These are phyloP conservation scores for Callyntrura sp. DNA, from an alignment of 2,888 invertebrate species.

Conservation along the genomic window DNA sequence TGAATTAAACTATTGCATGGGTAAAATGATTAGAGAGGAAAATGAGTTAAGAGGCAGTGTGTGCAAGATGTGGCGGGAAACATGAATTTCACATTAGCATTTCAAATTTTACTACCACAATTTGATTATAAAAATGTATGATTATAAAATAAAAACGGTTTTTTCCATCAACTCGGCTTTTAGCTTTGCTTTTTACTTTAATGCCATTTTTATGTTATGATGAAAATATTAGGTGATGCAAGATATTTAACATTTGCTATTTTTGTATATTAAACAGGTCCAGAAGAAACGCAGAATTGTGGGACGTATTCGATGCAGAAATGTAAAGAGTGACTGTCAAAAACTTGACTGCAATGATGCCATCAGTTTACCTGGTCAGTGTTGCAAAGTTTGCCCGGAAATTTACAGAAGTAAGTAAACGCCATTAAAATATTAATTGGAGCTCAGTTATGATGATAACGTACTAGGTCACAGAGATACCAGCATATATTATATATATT, in stretches of 20 bases:
- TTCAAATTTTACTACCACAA: not conserved
- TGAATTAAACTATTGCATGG: constrained; percentile 4
- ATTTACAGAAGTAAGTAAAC: constrained; percentile 91
- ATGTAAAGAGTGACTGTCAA: constrained; percentile 97
- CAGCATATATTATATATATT: too few species aligned
- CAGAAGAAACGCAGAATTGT: constrained; percentile 95
- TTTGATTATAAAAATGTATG: not conserved
- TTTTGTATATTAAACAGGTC: constrained; percentile 87
- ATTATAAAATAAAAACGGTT: too few species aligned
- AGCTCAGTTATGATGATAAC: too few species aligned
- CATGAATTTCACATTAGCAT: constrained; percentile 34
- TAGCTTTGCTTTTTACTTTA: not conserved
- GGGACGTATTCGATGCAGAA: constrained; percentile 95
- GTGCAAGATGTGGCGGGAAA: constrained; percentile 5
- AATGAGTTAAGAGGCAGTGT: constrained; percentile 7
- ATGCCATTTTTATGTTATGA: not conserved
- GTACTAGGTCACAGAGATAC: too few species aligned
- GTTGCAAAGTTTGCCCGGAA: constrained; percentile 97
- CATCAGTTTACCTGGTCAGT: constrained; percentile 92
- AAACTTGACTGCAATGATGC: constrained; percentile 95
- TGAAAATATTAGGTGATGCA: not conserved
- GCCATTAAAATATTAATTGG: too few species aligned
- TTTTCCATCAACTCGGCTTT: not conserved
- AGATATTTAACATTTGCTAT: not conserved
- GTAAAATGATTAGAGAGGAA: not conserved